phyloP scores from a whole-genome alignment of 37 sponge, comb jelly and placozoan species.

The Petrosia ficiformis region DNA sequence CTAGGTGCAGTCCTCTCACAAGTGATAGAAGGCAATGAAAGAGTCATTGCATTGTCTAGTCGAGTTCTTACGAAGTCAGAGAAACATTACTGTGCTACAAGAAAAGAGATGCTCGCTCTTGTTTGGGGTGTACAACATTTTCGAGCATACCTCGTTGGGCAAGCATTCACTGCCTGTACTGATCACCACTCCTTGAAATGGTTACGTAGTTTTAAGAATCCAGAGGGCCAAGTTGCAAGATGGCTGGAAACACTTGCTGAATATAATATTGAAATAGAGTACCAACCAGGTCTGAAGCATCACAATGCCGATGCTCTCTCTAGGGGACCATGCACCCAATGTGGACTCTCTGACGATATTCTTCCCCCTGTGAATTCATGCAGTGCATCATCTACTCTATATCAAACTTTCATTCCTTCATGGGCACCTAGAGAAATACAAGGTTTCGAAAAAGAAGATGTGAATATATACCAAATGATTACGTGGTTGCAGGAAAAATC shows the following conservation, averaged over 20 bases:
- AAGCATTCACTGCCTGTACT: not conserved
- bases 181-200: conserved; percentile 1
- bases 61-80: conserved; percentile 2
- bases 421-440: too few species aligned
- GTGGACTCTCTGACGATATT: too few species aligned
- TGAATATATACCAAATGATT: too few species aligned
- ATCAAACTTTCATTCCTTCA: too few species aligned
- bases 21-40: conserved; percentile 12
- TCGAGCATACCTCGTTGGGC: not conserved
- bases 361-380: too few species aligned
- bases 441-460: too few species aligned
- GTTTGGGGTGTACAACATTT: not conserved
- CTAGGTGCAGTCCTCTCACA: conserved; percentile 4
- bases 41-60: conserved; percentile 2
- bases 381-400: too few species aligned
- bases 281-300: not conserved
- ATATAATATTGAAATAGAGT: not conserved
- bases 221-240: conserved; percentile 11
- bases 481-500: too few species aligned
- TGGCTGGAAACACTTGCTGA: conserved; percentile 5
- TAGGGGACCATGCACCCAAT: too few species aligned
- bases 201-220: conserved; percentile 5
- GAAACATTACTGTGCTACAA: conserved; percentile 3
- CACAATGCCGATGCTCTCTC: not conserved
- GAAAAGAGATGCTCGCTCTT: conserved; percentile 8